Base-by-base conservation (phyloP, 2,797 vertebrate species). In the Pagetopsis macropterus region DNA sequence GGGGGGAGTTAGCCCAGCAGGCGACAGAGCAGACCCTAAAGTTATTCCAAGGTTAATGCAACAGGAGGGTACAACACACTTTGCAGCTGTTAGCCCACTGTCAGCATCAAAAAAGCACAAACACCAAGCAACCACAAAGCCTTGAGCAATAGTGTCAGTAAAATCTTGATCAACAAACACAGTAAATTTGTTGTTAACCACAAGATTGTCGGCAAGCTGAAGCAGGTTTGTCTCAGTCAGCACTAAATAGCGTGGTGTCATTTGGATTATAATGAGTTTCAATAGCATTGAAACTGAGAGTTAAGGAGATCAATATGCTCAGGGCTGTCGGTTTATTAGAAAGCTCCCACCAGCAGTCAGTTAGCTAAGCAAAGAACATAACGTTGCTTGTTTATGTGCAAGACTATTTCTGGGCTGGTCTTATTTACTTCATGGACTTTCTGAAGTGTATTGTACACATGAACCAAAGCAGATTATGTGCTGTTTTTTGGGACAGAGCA, bases 81-180 rank as follows among this genome's bases (percentile, higher is more conserved):
- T 74, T 16, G 75, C 72, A 51, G 41, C 14, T 58, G 60, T 80
- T 84, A 85, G 69, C 70, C 33, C 13, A 10, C 33, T 27, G 81
- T 78, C 78, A 90, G 73, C 61, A 17, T 72, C 51, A 11, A 11
- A 16, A 50, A 82, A 69, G 57, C 64, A 69, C 41, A 73, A 48
- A 75, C 46, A 45, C 2, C 68, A 68, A 31, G 40, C 55, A 73
- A 63, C 45, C 21, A n/a, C 3, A 17, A 75, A 17, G 1, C 37
- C 14, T 17, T 23, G 21, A 66, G 46, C 43, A 65, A 17, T 40
- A 41, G 62, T 51, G 65, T 9, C 37, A 45, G 55, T 57, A 43
- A 58, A 48, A 40, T 59, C 12, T 67, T 5, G 2, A 72, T 54
- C 19, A 50, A 12, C 19, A 68, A 57, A 65, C 49, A 50, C 0